Conservation (phyloP, 1,140 invertebrate species). For the Trichoplusia ni region DNA sequence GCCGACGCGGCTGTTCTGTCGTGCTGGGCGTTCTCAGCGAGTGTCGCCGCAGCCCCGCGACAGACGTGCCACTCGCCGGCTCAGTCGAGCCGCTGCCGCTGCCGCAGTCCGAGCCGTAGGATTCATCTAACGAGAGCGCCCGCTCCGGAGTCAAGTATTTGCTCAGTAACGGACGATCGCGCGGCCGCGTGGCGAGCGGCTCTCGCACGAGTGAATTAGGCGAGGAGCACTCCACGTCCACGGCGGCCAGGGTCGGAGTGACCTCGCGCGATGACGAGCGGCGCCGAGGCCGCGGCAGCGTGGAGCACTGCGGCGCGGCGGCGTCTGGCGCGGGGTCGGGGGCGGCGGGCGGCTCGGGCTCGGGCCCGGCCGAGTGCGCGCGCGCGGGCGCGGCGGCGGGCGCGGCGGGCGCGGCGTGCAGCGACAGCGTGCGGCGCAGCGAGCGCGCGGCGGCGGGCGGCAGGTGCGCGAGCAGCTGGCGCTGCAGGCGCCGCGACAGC, state of each 20-base stretch:
- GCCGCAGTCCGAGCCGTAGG: conserved; percentile 57
- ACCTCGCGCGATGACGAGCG: conserved; percentile 36
- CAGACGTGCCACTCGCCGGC: conserved; percentile 41
- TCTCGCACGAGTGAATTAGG: neutral
- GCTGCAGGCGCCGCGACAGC: conserved; percentile 33
- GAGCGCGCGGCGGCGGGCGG: conserved; percentile 30
- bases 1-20: conserved; percentile 74
- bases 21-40: conserved; percentile 53
- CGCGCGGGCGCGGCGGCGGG: conserved; percentile 29
- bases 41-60: conserved; percentile 69
- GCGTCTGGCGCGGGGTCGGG: conserved; percentile 32
- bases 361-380: conserved; percentile 7
- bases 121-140: conserved; percentile 59
- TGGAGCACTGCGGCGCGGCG: conserved; percentile 50
- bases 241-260: conserved; percentile 13
- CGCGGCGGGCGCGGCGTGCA: conserved; percentile 55
- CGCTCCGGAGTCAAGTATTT: conserved; percentile 80
- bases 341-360: conserved; percentile 2
- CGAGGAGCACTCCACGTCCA: conserved; percentile 24
- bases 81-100: conserved; percentile 45
- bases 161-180: conserved; percentile 82
- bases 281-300: conserved; percentile 57
- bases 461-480: conserved; percentile 59
- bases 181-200: conserved; percentile 41
- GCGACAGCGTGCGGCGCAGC: conserved; percentile 80